Percentiles rank a stretch among this genome's conserved stretches.
Conservation (phyloP, 1,140 invertebrate genomes). For the Procambarus clarkii region DNA sequence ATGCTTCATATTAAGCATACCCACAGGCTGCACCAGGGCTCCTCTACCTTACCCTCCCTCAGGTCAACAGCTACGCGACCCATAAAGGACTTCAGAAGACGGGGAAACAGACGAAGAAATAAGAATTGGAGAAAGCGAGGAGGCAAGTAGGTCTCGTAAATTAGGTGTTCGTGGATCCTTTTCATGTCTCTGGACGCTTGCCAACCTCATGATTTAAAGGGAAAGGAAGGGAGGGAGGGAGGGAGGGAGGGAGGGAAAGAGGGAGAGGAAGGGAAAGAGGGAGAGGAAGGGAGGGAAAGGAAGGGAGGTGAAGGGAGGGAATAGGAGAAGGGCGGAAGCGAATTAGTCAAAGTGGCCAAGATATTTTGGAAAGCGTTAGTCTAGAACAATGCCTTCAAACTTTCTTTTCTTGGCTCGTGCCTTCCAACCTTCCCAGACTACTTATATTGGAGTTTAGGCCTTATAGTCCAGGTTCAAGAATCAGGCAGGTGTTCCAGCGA, state of each 20-base stretch:
- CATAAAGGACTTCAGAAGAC: not conserved
- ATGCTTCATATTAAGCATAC: no score
- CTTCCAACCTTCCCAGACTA: no score
- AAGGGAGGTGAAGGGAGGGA: not conserved
- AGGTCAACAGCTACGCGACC: not conserved
- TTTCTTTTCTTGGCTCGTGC: no score
- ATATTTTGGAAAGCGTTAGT: no score
- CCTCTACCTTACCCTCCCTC: not conserved
- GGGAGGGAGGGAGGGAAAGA: not conserved
- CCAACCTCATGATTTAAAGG: not conserved
- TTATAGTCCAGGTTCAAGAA: no score
- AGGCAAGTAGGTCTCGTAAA: conserved; percentile 3
- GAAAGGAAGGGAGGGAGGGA: not conserved
- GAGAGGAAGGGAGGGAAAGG: no score
- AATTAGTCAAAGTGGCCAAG: no score
- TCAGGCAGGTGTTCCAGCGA: no score
- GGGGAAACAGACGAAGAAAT: not conserved
- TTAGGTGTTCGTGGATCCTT: not conserved
- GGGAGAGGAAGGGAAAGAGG: not conserved
- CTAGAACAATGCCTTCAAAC: no score
- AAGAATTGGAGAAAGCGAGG: not conserved
- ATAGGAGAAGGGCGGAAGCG: not conserved
- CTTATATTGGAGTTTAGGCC: no score
- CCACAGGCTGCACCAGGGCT: no score
- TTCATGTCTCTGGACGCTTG: not conserved